These are phyloP conservation scores for Hoplodrina ambigua DNA, from an alignment of 2,888 invertebrate genomes.

Conservation along the genomic window DNA sequence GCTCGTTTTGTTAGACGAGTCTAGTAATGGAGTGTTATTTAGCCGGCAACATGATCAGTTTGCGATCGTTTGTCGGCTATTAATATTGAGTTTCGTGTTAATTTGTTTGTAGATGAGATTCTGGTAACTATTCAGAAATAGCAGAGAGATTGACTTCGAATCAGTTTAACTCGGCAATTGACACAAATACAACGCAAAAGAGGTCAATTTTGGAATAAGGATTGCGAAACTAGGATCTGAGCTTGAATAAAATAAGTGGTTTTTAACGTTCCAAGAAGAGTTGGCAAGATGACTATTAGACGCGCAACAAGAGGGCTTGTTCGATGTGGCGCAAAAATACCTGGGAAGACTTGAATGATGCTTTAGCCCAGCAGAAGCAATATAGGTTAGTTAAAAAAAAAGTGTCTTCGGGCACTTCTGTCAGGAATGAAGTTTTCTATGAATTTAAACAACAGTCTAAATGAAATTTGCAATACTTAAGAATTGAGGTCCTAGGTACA, in stretches of 20 bases:
- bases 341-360: too few relatives aligned
- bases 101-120: constrained; percentile 37
- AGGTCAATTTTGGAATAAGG: neutral
- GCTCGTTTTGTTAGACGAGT: constrained; percentile 39
- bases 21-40: constrained; percentile 44
- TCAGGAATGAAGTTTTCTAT: too few relatives aligned
- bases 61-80: constrained; percentile 25
- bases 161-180: constrained; percentile 17
- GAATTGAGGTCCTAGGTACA: too few relatives aligned
- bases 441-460: too few relatives aligned
- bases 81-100: constrained; percentile 40
- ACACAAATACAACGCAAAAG: neutral
- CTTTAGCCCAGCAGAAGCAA: too few relatives aligned
- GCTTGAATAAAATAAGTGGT: neutral
- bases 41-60: constrained; percentile 33
- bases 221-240: neutral
- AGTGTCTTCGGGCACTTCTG: too few relatives aligned
- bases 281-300: too few relatives aligned
- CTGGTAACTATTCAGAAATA: constrained; percentile 24
- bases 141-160: constrained; percentile 23
- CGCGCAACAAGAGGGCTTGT: too few relatives aligned
- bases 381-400: too few relatives aligned
- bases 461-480: too few relatives aligned
- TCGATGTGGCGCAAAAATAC: too few relatives aligned
- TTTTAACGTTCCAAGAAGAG: too few relatives aligned